Percentiles rank a stretch among this genome's conserved stretches.
Conservation (phyloP, 2,113 vertebrate genomes). For the Siphamia tubifer region DNA sequence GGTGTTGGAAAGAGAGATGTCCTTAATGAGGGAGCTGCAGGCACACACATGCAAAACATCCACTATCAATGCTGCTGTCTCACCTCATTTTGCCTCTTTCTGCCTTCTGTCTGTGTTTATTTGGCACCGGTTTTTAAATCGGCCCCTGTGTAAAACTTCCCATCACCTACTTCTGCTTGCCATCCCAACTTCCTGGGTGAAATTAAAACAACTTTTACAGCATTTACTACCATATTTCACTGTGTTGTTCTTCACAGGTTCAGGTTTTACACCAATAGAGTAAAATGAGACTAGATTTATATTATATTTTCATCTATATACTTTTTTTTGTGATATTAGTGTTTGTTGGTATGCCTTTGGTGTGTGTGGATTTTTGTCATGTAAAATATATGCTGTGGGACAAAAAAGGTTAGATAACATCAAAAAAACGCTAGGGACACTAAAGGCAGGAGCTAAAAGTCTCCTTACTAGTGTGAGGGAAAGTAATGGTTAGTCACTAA, state of each 20-base stretch:
- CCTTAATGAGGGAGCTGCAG: conserved; percentile 39
- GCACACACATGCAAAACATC: conserved; percentile 22
- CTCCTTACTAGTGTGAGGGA: no score
- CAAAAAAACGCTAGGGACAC: no score
- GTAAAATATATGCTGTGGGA: no score
- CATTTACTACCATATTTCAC: conserved; percentile 29
- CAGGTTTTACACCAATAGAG: no score
- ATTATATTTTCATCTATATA: no score
- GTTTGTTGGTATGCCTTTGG: no score
- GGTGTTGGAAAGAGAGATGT: conserved; percentile 14
- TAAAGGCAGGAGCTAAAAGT: no score
- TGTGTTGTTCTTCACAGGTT: conserved; percentile 3
- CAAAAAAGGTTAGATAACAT: no score
- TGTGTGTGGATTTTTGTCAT: no score
- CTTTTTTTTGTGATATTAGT: no score
- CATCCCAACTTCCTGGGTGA: conserved; percentile 16
- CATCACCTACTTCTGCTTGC: conserved; percentile 3
- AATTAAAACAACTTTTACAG: conserved; percentile 48
- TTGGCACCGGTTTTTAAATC: conserved; percentile 19
- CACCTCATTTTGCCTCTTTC: conserved; percentile 38
- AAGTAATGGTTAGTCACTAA: no score
- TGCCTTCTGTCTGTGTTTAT: conserved; percentile 60
- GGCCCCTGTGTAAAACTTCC: conserved; percentile 32
- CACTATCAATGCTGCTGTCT: conserved; percentile 41
- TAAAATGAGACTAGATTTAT: no score